These are phyloP conservation scores for Isotomurus palustris DNA, from an alignment of 2,888 invertebrate genomes.

Conservation along the genomic window DNA sequence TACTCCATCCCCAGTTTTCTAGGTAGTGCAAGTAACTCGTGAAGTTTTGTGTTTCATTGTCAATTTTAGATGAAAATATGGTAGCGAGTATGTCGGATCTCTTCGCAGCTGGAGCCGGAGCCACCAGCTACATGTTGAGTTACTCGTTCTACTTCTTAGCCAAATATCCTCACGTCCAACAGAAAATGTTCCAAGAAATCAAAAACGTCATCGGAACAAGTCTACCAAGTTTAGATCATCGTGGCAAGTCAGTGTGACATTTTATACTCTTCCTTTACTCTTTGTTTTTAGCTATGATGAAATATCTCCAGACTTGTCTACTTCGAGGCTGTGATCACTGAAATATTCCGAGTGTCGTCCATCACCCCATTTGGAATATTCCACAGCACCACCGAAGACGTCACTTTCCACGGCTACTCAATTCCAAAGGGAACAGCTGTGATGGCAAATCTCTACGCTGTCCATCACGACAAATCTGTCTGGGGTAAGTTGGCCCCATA, in stretches of 20 bases:
- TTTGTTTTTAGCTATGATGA: too few species aligned
- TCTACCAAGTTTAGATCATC: constrained; percentile 22
- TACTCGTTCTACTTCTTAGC: constrained; percentile 26
- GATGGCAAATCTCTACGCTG: constrained; percentile 28
- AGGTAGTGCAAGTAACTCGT: not conserved
- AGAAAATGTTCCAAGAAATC: constrained; percentile 25
- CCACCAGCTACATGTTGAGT: constrained; percentile 27
- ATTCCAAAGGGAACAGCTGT: constrained; percentile 34
- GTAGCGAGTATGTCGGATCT: constrained; percentile 22
- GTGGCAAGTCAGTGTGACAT: too few species aligned
- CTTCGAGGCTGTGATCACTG: constrained; percentile 28
- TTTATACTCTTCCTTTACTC: too few species aligned
- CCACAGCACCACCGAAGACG: constrained; percentile 28
- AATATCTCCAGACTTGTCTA: constrained; percentile 16
- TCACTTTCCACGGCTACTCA: constrained; percentile 22
- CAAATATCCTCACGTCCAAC: constrained; percentile 19
- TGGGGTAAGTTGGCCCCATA: constrained; percentile 18
- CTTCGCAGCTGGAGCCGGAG: constrained; percentile 36
- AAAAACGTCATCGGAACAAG: constrained; percentile 25
- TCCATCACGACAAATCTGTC: constrained; percentile 22
- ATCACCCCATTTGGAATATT: constrained; percentile 28
- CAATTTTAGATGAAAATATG: constrained; percentile 28
- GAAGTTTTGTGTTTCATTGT: not conserved
- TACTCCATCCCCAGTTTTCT: too few species aligned
- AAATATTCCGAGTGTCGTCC: constrained; percentile 26